Percentiles rank a stretch among this genome's conserved stretches.
These are phyloP conservation scores for Chironomus riparius DNA, from an alignment of 2,888 invertebrate genomes.

Conservation along the genomic window DNA sequence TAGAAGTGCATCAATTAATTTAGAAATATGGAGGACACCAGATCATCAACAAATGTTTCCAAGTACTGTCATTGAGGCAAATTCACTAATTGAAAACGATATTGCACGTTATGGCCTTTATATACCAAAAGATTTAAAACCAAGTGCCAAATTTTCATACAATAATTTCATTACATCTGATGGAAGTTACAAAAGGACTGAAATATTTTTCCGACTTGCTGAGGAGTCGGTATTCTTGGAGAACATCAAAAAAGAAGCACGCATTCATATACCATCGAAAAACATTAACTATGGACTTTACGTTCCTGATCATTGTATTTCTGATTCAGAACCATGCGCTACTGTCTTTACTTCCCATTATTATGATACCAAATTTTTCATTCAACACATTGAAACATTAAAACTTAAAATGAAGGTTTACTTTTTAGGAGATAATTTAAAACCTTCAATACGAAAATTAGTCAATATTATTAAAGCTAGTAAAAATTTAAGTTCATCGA, in stretches of 20 bases:
- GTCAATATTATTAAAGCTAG: too few relatives aligned
- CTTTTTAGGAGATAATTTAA: slow-evolving; percentile 57
- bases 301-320: slow-evolving; percentile 28
- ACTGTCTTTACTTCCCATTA: slow-evolving; percentile 46
- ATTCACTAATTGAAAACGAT: neutral
- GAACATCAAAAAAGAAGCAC: neutral
- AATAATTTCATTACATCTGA: slow-evolving; percentile 28
- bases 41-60: slow-evolving; percentile 46
- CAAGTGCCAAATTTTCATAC: slow-evolving; percentile 23
- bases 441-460: slow-evolving; percentile 35
- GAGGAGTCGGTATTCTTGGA: neutral
- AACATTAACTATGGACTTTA: slow-evolving; percentile 19
- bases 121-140: slow-evolving; percentile 44
- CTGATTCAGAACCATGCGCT: slow-evolving; percentile 37
- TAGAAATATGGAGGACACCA: slow-evolving; percentile 62
- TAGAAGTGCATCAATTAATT: slow-evolving; percentile 35
- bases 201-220: neutral
- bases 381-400: slow-evolving; percentile 51
- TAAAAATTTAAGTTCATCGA: too few relatives aligned
- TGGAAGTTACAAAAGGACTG: neutral
- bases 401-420: slow-evolving; percentile 55
- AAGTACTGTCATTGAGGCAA: slow-evolving; percentile 31
- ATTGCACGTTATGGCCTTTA: slow-evolving; percentile 55
- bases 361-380: slow-evolving; percentile 47
- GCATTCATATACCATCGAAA: slow-evolving; percentile 30